phyloP scores from a whole-genome alignment of 2,888 invertebrate genomes.

The Tortricodes alternella region DNA sequence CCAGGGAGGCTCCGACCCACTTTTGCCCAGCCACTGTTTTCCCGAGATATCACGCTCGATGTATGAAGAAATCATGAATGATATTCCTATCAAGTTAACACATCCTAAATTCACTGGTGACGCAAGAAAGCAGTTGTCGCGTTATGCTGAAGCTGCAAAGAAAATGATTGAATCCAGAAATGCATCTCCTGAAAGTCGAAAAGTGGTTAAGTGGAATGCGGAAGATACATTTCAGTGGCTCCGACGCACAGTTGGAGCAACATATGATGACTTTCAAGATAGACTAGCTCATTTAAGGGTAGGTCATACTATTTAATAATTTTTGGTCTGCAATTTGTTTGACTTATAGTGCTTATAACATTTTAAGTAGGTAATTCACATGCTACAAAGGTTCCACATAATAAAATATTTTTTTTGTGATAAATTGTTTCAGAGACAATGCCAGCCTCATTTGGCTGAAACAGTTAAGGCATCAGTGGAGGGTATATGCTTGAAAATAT shows the following conservation, averaged over 20 bases:
- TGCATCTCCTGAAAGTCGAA: slow-evolving; percentile 95
- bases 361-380: no score
- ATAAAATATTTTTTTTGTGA: no score
- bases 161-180: slow-evolving; percentile 97
- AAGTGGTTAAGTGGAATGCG: slow-evolving; percentile 99
- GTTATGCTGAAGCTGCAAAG: slow-evolving; percentile 98
- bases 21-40: slow-evolving; percentile 95
- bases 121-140: slow-evolving; percentile 95
- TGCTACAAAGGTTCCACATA: no score
- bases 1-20: slow-evolving; percentile 92
- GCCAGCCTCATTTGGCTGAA: slow-evolving; percentile 97
- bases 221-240: slow-evolving; percentile 99
- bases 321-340: no score
- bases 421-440: slow-evolving; percentile 89
- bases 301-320: slow-evolving; percentile 37
- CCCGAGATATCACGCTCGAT: slow-evolving; percentile 96
- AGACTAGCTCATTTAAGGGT: slow-evolving; percentile 93
- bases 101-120: slow-evolving; percentile 98
- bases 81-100: slow-evolving; percentile 97
- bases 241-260: slow-evolving; percentile 94
- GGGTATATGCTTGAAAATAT: slow-evolving; percentile 96
- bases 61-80: slow-evolving; percentile 99
- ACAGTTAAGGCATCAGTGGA: slow-evolving; percentile 97
- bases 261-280: slow-evolving; percentile 96
- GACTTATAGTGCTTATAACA: no score